Evolutionary conservation across 2,888 invertebrate species (phyloP), one percentile per base, ranked within the genome.

Genomic region (Endotricha flammealis): DNA sequence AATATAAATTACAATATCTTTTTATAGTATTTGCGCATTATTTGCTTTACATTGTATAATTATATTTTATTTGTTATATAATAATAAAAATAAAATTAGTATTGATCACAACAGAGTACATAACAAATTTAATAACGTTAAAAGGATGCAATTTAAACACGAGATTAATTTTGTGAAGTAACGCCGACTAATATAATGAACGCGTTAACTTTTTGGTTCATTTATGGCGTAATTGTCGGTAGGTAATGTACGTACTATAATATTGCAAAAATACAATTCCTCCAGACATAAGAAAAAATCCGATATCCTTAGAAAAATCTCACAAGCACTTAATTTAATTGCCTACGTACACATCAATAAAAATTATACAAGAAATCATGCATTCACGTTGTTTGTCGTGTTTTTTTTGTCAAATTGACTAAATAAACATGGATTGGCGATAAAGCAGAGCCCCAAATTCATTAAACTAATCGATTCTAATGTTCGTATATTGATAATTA

Each of bases 1-100:
- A 32, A 33, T 36, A 36, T 29, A 38, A 34, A 13, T 31, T 33
- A 27, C 20, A 30, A 29, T 36, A 29, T 32, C 16, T 16, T 12
- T 31, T 27, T 23, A 31, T 24, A 11, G 29, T 35, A 39, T 36
- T 36, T 24, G 23, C 28, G 29, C 14, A 28, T 23, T 39, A 32
- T 29, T 32, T 12, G 29, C 20, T 16, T 31, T 39, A 35, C 29
- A 35, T 32, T 34, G 22, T 24, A 36, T 29, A 30, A 33, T 28
- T 28, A 22, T 29, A 22, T 29, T 30, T 38, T 9, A 38, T 33
- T 38, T 29, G 27, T 32, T 16, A 12, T 10, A 29, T 28, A 20
- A 34, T 13, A 13, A 22, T 13, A 35, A 8, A 27, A 31, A 20
- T 30, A 4, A 6, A 10, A 5, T 29, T 10, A 29, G 10, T 27